Conservation (phyloP, 2,888 invertebrate genomes). For the Mycogona germanica region DNA sequence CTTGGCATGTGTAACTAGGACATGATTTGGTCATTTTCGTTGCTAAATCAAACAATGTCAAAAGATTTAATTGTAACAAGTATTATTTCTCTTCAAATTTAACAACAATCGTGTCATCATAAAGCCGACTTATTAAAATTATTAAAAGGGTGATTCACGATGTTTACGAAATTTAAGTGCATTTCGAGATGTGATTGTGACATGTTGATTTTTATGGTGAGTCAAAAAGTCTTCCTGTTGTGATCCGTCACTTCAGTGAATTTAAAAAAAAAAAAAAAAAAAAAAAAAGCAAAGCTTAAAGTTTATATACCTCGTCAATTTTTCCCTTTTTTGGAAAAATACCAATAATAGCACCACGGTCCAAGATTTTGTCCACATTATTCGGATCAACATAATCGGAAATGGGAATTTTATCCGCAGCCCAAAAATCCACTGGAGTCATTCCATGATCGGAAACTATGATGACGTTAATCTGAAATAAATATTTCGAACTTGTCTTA, state of each 20-base stretch:
- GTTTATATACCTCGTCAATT: conserved; percentile 22
- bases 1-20: too few species aligned
- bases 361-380: conserved; percentile 26
- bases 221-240: too few species aligned
- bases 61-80: too few species aligned
- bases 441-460: conserved; percentile 34
- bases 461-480: conserved; percentile 30
- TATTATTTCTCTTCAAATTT: too few species aligned
- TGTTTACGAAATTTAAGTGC: too few species aligned
- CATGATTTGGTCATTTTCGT: too few species aligned
- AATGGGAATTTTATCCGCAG: conserved; percentile 25
- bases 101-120: too few species aligned
- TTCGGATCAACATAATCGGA: conserved; percentile 27
- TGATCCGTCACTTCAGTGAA: not conserved
- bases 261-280: not conserved
- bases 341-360: conserved; percentile 27
- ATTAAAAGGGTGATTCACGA: too few species aligned
- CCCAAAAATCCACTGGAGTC: conserved; percentile 27
- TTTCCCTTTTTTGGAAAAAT: conserved; percentile 26
- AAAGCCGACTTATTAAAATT: too few species aligned
- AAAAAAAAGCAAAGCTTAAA: not conserved
- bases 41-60: too few species aligned
- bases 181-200: too few species aligned
- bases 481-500: not conserved
- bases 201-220: too few species aligned